Percentiles rank a stretch among this genome's conserved stretches.
Conservation (phyloP, 2,797 vertebrate species). For the Dermochelys coriacea region DNA sequence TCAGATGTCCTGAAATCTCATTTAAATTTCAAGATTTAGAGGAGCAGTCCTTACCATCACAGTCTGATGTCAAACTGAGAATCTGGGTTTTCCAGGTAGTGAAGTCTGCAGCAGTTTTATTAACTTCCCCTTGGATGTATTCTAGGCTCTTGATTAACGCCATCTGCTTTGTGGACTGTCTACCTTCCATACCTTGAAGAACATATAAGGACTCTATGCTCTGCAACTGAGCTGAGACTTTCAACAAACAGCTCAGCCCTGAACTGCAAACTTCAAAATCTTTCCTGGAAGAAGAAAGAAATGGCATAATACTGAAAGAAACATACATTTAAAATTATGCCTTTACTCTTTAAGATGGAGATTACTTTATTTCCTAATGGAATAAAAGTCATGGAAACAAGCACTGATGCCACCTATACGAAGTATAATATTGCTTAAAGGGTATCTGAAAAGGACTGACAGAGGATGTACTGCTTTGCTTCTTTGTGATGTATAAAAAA, state of each 20-base stretch:
- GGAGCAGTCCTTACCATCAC: slow-evolving; percentile 70
- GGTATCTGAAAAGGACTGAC: neutral
- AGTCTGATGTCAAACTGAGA: slow-evolving; percentile 76
- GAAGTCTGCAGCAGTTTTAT: slow-evolving; percentile 84
- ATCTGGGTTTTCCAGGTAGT: slow-evolving; percentile 89
- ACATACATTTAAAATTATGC: neutral
- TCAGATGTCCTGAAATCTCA: neutral
- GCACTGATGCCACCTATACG: neutral
- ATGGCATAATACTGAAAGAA: neutral
- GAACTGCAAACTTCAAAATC: slow-evolving; percentile 87
- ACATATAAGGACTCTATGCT: slow-evolving; percentile 86
- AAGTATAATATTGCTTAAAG: neutral
- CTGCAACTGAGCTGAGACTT: slow-evolving; percentile 84
- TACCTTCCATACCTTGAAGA: slow-evolving; percentile 72
- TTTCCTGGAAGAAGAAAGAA: slow-evolving; percentile 83
- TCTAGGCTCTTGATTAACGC: slow-evolving; percentile 85
- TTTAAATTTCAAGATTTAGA: neutral
- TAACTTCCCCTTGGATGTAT: slow-evolving; percentile 86
- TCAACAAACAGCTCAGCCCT: slow-evolving; percentile 83
- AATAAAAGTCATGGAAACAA: neutral
- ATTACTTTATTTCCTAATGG: neutral
- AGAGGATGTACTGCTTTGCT: neutral
- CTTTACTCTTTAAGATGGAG: neutral
- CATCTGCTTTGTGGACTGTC: slow-evolving; percentile 74
- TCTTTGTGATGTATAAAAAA: neutral